Percentiles rank a stretch among this genome's conserved stretches.
These are phyloP conservation scores for Pseudochromis fuscus DNA, from an alignment of 2,797 vertebrate genomes.

Conservation along the genomic window DNA sequence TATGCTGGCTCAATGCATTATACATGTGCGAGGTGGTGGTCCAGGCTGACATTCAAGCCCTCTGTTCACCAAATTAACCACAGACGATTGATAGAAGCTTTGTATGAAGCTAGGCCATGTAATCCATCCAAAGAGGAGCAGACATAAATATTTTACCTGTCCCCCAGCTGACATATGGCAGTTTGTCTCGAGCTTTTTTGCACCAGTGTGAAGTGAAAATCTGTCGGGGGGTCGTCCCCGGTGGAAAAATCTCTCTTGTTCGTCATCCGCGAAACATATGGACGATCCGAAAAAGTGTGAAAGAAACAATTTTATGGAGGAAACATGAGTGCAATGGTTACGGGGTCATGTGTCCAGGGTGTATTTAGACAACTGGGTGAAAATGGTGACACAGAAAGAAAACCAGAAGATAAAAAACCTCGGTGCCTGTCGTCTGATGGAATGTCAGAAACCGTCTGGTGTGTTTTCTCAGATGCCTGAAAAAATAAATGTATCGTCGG, in stretches of 20 bases:
- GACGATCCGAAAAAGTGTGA: slow-evolving; percentile 17
- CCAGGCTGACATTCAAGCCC: slow-evolving; percentile 49
- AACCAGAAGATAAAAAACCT: slow-evolving; percentile 27
- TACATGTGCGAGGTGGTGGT: slow-evolving; percentile 48
- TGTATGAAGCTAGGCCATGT: slow-evolving; percentile 32
- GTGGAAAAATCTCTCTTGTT: slow-evolving; percentile 35
- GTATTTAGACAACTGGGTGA: neutral
- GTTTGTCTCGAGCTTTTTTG: slow-evolving; percentile 44
- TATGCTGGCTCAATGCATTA: slow-evolving; percentile 52
- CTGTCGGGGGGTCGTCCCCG: slow-evolving; percentile 21
- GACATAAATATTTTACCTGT: slow-evolving; percentile 69
- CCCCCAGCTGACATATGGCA: slow-evolving; percentile 58
- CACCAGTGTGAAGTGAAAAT: slow-evolving; percentile 34
- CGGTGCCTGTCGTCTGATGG: slow-evolving; percentile 46
- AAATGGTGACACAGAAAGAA: slow-evolving; percentile 45
- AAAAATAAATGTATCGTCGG: slow-evolving; percentile 73
- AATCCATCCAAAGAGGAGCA: slow-evolving; percentile 58
- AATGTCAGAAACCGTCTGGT: slow-evolving; percentile 56
- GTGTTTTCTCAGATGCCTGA: slow-evolving; percentile 78
- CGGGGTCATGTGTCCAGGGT: too few relatives aligned
- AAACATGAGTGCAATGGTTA: slow-evolving; percentile 15
- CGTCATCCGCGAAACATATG: slow-evolving; percentile 39
- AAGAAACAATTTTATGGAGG: neutral
- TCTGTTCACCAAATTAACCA: slow-evolving; percentile 51
- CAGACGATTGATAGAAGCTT: slow-evolving; percentile 51